Base-by-base conservation (phyloP, 2,888 invertebrate genomes). In the Andrena praecox region DNA sequence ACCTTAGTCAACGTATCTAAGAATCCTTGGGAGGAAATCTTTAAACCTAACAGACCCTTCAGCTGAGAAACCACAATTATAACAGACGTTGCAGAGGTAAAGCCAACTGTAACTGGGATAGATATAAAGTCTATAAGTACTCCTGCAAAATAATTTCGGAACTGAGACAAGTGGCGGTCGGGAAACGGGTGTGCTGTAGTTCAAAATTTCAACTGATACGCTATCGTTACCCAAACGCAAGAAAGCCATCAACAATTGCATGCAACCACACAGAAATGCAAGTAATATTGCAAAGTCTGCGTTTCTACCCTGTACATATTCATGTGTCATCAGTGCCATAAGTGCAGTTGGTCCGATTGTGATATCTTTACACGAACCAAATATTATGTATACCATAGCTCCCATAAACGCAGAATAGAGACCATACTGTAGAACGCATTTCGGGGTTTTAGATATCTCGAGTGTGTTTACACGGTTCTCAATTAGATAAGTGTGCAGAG, bases 391-490 rank as follows among this genome's bases (percentile, higher is more conserved):
- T 54, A 99, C 96, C 93, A 99, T 97, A 91, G 98, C 98, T 1
- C 99, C 98, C 94, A 98, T 96, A 94, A 99, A 99, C 0, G 99
- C 97, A 0, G 99, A 98, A 94, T 99, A 99, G 68, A 99, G 95
- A 2, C 99, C 99, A 94, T 98, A 98, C 98, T 99, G 95, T 76
- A 95, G 33, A 16, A 52, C 0, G 33, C 12, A 12, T 33, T 54
- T 54, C 1, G 3, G 27, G 31, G 27, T 33, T 12, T 59, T 31
- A 33, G 2, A 48, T 12, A 77, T 62, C 20, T 27, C 6, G 6
- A 64, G 6, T 59, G 10, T 27, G 4, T 4, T 20, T 6, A 31
- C 2, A 29, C 20, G 31, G 24, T 16, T n/a, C 2, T 5, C 12
- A 42, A 42, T 42, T 5, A 42, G 16, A 42, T 42, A 42, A 42